Base-by-base conservation (phyloP, 2,113 vertebrate genomes). In the Cololabis saira region DNA sequence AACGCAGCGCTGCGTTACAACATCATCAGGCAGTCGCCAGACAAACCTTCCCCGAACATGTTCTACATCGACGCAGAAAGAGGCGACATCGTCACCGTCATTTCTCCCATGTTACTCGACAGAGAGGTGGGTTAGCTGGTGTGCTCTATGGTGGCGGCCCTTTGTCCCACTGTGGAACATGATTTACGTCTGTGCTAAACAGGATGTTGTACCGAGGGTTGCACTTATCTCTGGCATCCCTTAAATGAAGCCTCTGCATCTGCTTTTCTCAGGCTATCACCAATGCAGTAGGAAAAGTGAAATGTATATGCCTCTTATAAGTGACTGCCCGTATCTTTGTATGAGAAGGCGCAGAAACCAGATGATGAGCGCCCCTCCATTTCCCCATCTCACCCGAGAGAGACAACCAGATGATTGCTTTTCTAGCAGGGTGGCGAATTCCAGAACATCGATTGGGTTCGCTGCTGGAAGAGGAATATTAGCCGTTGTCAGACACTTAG, bases 31-130 rank as follows among this genome's bases (percentile, higher is more conserved):
- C 98, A 99, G 90, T 96, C 94, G 0, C 98, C 98, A 4, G 95
- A 95, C 89, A 97, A 96, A 76, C 98, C 98, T 0, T 97, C 96
- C 1, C 96, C 96, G 6, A 97, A 97, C 90, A 98, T 99, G 98
- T 99, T 99, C 94, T 96, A 95, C 87, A 98, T 99, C 19, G 96
- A 99, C 42, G 95, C 96, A 0, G 98, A 99, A 37, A 95, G 95
- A 75, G 98, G 98, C 52, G 95, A 98, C 87, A 97, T 99, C 0
- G 95, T 98, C 79, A 99, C 98, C 0, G 95, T 97, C 21, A 98
- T 99, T 81, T 94, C 96, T 1, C 94, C 97, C 0, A 74, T 84
- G 0, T 85, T 96, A 68, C 88, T 99, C 45, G 97, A 99, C 91
- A 93, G 98, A 50, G 98, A 99, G 95, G 97, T 99, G 61, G 85